These are phyloP conservation scores for human DNA, from an alignment of 2,113 vertebrate species.

Conservation along the genomic window DNA sequence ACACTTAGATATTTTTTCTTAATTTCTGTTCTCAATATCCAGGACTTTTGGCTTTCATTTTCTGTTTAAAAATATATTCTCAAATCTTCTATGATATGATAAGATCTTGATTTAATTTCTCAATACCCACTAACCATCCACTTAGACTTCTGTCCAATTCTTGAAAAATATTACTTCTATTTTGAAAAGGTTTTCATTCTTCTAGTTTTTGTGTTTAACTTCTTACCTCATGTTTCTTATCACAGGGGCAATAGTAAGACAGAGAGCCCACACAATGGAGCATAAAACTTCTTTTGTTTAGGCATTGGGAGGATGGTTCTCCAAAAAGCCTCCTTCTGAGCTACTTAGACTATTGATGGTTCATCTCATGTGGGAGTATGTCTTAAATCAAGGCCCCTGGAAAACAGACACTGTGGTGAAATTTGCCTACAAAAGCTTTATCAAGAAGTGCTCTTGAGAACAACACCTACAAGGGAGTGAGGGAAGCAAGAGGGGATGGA, in stretches of 20 bases:
- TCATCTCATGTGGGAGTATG: not conserved
- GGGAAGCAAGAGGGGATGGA: not conserved
- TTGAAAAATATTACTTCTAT: not conserved
- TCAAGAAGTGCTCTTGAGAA: not conserved
- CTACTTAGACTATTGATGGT: not conserved
- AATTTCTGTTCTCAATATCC: not conserved
- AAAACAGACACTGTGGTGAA: not conserved
- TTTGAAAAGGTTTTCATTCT: not conserved
- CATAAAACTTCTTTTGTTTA: not conserved
- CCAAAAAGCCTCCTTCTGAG: not conserved
- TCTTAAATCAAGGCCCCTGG: not conserved
- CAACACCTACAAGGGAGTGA: not conserved
- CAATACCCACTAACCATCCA: not conserved
- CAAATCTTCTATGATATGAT: not conserved
- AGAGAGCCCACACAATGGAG: not conserved
- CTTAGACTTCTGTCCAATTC: not conserved
- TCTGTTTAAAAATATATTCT: not conserved
- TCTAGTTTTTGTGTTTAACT: not conserved
- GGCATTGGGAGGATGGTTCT: not conserved
- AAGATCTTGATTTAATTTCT: conserved; percentile 23
- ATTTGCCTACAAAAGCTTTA: not conserved
- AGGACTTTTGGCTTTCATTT: not conserved
- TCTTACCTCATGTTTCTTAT: not conserved
- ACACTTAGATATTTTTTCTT: not conserved
- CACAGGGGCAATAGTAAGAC: not conserved